Base-by-base conservation (phyloP, 1,140 invertebrate species). In the Aricia agestis region DNA sequence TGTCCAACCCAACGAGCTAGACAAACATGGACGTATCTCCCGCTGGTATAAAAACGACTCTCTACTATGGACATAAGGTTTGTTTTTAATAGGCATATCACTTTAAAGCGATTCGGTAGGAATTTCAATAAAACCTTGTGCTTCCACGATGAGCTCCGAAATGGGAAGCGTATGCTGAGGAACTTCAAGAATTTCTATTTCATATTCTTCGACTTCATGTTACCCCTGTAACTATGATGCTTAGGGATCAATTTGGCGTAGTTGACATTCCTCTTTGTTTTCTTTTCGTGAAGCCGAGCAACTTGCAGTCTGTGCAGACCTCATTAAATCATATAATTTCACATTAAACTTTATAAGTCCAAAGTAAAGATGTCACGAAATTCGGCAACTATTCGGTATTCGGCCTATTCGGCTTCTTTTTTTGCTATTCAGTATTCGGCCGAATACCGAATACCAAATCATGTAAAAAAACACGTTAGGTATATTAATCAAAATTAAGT, bases 231-330 rank as follows among this genome's bases (percentile, higher is more conserved):
- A 65, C 67, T 45, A 76, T 82, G 84, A 88, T 88, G 83, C 86
- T 86, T 91, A 89, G 87, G 85, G 85, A 89, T 85, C 84, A 91
- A 83, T 89, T 91, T 89, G 76, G 86, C 89, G 83, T 87, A 78
- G 78, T 86, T 87, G 79, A 85, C 83, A 89, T 89, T 89, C 86
- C 81, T 84, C 80, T 83, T 32, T 45, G 25, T n/a, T 17, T 10
- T 63, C 59, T 63, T 18, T 63, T 63, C 10, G 19, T n/a, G n/a
- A n/a, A n/a, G n/a, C n/a, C n/a, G n/a, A n/a, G n/a, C n/a, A n/a
- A n/a, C n/a, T n/a, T n/a, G n/a, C n/a, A n/a, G n/a, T n/a, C n/a
- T n/a, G n/a, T n/a, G n/a, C n/a, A n/a, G n/a, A n/a, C n/a, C n/a
- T n/a, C n/a, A n/a, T n/a, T n/a, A n/a, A n/a, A n/a, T n/a, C n/a